Evolutionary conservation across 2,113 vertebrate genomes (phyloP), one percentile per base, ranked within the genome.

Genomic region (Galbula dea): DNA sequence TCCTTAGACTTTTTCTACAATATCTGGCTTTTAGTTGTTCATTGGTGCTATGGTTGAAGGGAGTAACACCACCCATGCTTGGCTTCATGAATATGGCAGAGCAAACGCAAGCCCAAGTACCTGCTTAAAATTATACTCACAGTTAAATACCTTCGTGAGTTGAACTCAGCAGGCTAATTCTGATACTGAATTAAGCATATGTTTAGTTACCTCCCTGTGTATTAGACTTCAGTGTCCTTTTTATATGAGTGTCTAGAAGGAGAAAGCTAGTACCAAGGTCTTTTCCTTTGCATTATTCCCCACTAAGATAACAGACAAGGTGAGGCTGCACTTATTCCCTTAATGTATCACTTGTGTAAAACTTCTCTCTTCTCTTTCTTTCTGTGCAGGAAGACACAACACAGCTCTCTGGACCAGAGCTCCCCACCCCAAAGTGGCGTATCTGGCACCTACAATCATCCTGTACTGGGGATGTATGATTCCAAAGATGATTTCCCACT

Each of bases 341-440:
- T 24, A 29, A 24, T 5, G 18, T 54, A 23, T 75, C 39, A 24
- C 76, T 5, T 14, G 4, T 92, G 8, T 94, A 66, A 96, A 93
- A 36, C 75, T 78, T 61, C 61, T 91, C 37, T 32, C 29, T 61
- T 51, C 59, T 80, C 45, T 72, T 63, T 95, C 43, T 96, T 71
- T 57, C 55, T 57, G 63, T 81, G 74, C 96, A 99, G 99, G 98
- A 99, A 99, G 97, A 99, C 99, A 6, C 99, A 99, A 95, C 99
- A 99, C 97, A 99, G 99, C 96, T 99, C 99, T 58, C 96, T 99
- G 96, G 99, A 99, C 96, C 99, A 99, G 98, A 99, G 99, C 95
- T 99, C 99, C 63, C 99, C 99, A 12, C 99, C 99, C 13, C 99
- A 99, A 96, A 98, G 99, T 6, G 97, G 98, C 21, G 95, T 99